These are phyloP conservation scores for Musca vetustissima DNA, from an alignment of 1,140 invertebrate genomes.

Conservation along the genomic window DNA sequence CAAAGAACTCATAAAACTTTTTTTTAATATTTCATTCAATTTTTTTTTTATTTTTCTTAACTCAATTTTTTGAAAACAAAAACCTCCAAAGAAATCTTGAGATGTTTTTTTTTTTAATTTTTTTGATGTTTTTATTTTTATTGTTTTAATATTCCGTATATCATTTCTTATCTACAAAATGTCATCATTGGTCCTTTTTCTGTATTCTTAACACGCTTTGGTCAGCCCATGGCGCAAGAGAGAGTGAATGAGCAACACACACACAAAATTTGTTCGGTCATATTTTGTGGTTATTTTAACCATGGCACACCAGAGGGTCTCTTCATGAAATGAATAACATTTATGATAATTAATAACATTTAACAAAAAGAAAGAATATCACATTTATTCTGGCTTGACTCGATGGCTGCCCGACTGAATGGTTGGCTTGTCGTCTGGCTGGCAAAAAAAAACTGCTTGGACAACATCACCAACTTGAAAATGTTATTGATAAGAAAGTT, in stretches of 20 bases:
- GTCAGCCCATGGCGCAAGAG: background rate
- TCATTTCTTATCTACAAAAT: constrained; percentile 14
- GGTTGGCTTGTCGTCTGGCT: no score
- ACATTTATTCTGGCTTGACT: no score
- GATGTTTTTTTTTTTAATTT: background rate
- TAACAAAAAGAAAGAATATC: constrained; percentile 1
- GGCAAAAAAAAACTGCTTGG: background rate
- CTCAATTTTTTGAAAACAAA: no score
- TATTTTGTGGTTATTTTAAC: background rate
- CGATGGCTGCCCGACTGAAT: no score
- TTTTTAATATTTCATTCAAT: no score
- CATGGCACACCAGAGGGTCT: background rate
- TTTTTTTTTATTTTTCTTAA: no score
- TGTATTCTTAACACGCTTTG: background rate
- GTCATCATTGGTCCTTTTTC: constrained; percentile 5
- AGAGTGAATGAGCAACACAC: background rate
- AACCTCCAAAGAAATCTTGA: no score
- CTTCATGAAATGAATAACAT: background rate
- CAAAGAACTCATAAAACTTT: no score
- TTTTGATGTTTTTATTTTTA: no score
- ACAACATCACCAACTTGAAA: background rate
- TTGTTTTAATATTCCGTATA: constrained; percentile 15
- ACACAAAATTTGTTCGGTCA: background rate
- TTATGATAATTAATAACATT: constrained; percentile 23
- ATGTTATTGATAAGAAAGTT: background rate